Percentiles rank a stretch among this genome's conserved stretches.
phyloP scores from a whole-genome alignment of 2,797 vertebrate species.

The Ciconia nigra region DNA sequence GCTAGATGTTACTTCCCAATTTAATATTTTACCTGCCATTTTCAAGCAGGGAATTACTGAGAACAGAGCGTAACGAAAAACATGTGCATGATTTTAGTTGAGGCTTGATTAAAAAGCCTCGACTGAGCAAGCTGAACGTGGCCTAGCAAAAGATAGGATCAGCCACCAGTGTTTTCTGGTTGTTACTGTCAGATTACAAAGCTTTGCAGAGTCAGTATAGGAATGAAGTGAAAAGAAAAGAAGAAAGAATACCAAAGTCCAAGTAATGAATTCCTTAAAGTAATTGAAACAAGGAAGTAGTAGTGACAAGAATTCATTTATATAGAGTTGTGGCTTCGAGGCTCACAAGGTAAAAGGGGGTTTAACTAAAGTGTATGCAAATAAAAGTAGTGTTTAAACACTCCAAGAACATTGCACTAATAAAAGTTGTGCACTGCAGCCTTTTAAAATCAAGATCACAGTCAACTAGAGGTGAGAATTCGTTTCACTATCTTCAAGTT shows the following conservation, averaged over 20 bases:
- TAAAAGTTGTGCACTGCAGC: conserved; percentile 33
- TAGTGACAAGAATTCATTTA: conserved; percentile 25
- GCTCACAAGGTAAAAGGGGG: conserved; percentile 25
- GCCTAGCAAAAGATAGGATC: background rate
- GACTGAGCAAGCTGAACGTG: background rate
- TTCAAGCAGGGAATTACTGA: background rate
- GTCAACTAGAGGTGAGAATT: background rate
- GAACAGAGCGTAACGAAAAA: background rate
- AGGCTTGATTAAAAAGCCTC: background rate
- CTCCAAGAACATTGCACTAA: conserved; percentile 27
- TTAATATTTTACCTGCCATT: conserved; percentile 49
- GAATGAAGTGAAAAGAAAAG: background rate
- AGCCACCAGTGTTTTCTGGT: background rate
- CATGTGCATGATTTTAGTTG: background rate
- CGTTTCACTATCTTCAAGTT: background rate
- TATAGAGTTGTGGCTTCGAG: background rate
- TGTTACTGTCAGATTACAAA: background rate
- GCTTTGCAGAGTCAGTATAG: background rate
- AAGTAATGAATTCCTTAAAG: conserved; percentile 18
- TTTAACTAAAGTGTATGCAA: conserved; percentile 37
- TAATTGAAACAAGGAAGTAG: conserved; percentile 62
- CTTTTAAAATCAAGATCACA: conserved; percentile 59
- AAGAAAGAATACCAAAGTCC: background rate
- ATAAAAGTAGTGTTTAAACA: conserved; percentile 58
- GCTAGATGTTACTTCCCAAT: conserved; percentile 19